Percentiles rank a stretch among this genome's conserved stretches.
Evolutionary conservation across 1,140 invertebrate species (phyloP).

Genomic region (Bombus confusus): DNA sequence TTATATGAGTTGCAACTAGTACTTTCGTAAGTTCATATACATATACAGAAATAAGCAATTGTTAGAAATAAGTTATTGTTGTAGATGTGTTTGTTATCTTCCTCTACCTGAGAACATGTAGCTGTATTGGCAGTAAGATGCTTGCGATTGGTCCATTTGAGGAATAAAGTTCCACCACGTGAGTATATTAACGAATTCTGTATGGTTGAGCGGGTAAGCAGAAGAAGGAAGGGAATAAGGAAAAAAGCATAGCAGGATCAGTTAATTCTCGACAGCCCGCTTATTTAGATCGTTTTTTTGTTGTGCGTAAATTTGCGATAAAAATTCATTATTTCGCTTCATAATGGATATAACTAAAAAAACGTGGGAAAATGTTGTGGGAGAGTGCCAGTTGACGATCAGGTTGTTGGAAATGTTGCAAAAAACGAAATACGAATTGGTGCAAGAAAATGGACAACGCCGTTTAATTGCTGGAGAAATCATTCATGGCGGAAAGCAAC

Average conservation of each 20-base stretch:
- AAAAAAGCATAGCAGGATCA: background rate
- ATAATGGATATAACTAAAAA: background rate
- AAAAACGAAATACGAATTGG: constrained; percentile 78
- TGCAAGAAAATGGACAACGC: constrained; percentile 88
- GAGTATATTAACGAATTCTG: background rate
- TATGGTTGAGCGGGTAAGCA: background rate
- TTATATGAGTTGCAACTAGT: no score
- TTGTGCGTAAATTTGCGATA: background rate
- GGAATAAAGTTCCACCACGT: background rate
- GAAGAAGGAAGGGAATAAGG: background rate
- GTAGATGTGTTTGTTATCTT: background rate
- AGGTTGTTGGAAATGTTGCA: constrained; percentile 75
- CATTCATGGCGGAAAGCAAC: constrained; percentile 70
- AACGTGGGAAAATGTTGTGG: rapidly evolving
- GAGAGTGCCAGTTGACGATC: constrained; percentile 64
- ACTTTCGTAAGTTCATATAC: no score
- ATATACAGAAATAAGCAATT: background rate
- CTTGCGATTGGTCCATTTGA: background rate
- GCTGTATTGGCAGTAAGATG: background rate
- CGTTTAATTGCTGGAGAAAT: constrained; percentile 83
- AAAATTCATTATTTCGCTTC: background rate
- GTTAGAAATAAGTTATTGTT: no score
- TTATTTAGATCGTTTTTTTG: background rate
- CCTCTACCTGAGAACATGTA: background rate
- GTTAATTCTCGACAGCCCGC: background rate